Percentiles rank a stretch among this genome's conserved stretches.
phyloP scores from a whole-genome alignment of 2,888 invertebrate species.

The Hofmannophila pseudospretella region DNA sequence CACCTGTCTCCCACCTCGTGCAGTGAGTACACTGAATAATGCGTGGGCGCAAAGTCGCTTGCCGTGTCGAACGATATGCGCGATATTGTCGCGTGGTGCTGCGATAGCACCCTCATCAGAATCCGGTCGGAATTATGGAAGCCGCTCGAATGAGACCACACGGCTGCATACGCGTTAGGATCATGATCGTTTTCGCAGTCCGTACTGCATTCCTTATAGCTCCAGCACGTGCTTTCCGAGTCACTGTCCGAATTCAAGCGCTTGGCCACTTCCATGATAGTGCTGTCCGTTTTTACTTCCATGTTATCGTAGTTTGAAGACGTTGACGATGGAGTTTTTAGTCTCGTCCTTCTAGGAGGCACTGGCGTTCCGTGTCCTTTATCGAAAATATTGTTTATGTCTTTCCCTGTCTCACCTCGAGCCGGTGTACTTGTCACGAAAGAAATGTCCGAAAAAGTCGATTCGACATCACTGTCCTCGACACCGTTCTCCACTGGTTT shows the following conservation, averaged over 20 bases:
- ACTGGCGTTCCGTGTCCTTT: conserved; percentile 44
- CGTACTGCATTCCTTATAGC: conserved; percentile 61
- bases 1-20: conserved; percentile 69
- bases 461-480: conserved; percentile 55
- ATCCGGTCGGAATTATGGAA: conserved; percentile 67
- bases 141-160: conserved; percentile 69
- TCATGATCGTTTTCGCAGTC: conserved; percentile 32
- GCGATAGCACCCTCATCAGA: conserved; percentile 47
- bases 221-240: conserved; percentile 69
- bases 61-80: conserved; percentile 61
- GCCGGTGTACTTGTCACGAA: conserved; percentile 56
- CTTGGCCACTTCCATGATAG: conserved; percentile 22
- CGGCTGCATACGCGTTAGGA: conserved; percentile 48
- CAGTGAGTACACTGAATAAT: conserved; percentile 58
- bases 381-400: conserved; percentile 35
- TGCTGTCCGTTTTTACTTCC: conserved; percentile 28
- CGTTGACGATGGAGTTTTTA: conserved; percentile 40
- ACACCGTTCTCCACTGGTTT: conserved; percentile 22
- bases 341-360: conserved; percentile 45
- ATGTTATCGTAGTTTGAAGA: conserved; percentile 40
- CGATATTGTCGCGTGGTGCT: conserved; percentile 57
- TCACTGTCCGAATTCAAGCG: conserved; percentile 51
- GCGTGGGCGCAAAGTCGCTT: conserved; percentile 50
- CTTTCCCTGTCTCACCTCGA: conserved; percentile 29
- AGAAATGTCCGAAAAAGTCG: conserved; percentile 44